phyloP scores from a whole-genome alignment of 2,888 invertebrate genomes.

The Aleiodes testaceus region DNA sequence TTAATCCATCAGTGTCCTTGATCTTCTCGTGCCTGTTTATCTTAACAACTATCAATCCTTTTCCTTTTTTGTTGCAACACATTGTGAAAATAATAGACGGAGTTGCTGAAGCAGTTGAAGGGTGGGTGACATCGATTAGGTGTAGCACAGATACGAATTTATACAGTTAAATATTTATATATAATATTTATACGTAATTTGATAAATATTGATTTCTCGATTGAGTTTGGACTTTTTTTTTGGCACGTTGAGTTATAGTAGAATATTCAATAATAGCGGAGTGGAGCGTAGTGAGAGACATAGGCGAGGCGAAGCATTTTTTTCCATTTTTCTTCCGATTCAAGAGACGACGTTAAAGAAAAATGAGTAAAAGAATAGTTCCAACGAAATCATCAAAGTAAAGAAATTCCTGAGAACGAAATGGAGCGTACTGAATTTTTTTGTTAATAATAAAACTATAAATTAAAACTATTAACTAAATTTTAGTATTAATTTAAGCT shows the following conservation, averaged over 20 bases:
- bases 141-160: conserved; percentile 70
- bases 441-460: conserved; percentile 5
- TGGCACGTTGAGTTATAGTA: conserved; percentile 51
- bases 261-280: conserved; percentile 62
- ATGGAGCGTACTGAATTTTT: conserved; percentile 17
- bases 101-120: conserved; percentile 70
- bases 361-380: not conserved
- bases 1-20: conserved; percentile 5
- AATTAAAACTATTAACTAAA: conserved; percentile 4
- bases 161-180: conserved; percentile 53
- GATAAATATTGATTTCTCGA: conserved; percentile 49
- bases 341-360: conserved; percentile 62
- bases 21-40: not conserved
- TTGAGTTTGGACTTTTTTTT: conserved; percentile 40
- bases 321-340: conserved; percentile 64
- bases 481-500: conserved; percentile 31
- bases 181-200: conserved; percentile 43
- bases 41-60: not conserved
- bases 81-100: conserved; percentile 64
- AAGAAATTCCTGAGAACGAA: conserved; percentile 21
- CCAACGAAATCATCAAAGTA: not conserved
- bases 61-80: conserved; percentile 9
- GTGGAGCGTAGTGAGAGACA: conserved; percentile 73
- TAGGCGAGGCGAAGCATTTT: conserved; percentile 71
- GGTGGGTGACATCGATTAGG: conserved; percentile 72